Conservation (phyloP, 35 echinoderm and acorn worm species). For the Amphiura filiformis region DNA sequence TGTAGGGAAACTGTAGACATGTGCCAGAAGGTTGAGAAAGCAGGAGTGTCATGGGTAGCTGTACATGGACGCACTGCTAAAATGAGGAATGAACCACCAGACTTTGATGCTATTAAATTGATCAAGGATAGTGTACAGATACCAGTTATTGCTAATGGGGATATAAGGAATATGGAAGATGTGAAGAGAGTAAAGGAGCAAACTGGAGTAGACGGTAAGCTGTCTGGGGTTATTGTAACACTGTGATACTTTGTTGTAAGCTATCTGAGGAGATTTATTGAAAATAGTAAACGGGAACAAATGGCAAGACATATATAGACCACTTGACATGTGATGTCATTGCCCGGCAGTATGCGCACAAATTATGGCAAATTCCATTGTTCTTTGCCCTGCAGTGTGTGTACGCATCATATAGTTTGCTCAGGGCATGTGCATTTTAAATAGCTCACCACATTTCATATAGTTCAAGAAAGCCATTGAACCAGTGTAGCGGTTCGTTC, state of each 20-base stretch:
- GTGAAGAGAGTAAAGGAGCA: constrained; percentile 50
- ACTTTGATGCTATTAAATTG: constrained; percentile 68
- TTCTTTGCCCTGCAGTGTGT: too few species aligned
- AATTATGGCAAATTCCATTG: too few species aligned
- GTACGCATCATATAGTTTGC: too few species aligned
- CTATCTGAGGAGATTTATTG: not conserved
- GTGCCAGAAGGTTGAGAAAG: constrained; percentile 83
- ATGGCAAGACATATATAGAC: not conserved
- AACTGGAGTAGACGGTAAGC: constrained; percentile 81
- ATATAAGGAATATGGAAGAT: constrained; percentile 61
- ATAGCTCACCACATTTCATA: too few species aligned
- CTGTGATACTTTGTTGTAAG: not conserved
- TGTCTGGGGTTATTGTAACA: too few species aligned
- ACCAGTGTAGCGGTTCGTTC: too few species aligned
- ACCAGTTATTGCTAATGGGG: constrained; percentile 96
- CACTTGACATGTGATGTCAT: not conserved
- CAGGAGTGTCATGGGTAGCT: constrained; percentile 86
- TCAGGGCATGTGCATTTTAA: too few species aligned
- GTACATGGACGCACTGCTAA: constrained; percentile 80
- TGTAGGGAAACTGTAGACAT: constrained; percentile 82
- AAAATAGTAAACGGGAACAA: not conserved
- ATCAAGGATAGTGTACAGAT: constrained; percentile 85
- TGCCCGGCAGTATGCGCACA: too few species aligned
- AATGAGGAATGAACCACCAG: constrained; percentile 69
- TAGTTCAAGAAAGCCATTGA: too few species aligned